Conservation (phyloP, 2,888 invertebrate genomes). For the Tuta absoluta region DNA sequence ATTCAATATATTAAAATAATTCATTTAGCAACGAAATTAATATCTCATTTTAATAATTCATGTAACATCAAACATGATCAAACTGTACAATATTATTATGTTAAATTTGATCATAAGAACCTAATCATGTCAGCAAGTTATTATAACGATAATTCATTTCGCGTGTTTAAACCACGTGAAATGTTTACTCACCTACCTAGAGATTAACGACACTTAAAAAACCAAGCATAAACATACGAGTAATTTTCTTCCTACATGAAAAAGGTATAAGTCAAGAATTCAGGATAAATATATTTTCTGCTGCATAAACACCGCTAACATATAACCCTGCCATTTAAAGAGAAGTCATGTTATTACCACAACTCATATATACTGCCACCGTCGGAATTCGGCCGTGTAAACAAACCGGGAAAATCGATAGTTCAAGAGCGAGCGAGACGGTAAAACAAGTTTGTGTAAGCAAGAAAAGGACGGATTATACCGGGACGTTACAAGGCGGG, state of each 20-base stretch:
- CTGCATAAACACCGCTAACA: slow-evolving; percentile 31
- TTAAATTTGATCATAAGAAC: background rate
- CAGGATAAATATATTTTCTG: slow-evolving; percentile 14
- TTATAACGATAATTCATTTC: slow-evolving; percentile 16
- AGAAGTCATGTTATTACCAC: slow-evolving; percentile 59
- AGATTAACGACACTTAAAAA: slow-evolving; percentile 17
- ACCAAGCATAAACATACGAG: slow-evolving; percentile 18
- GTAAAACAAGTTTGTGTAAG: slow-evolving; percentile 46
- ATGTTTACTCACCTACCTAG: slow-evolving; percentile 12
- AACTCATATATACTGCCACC: slow-evolving; percentile 51
- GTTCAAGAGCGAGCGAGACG: slow-evolving; percentile 50
- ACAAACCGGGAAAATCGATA: slow-evolving; percentile 71
- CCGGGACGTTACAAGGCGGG: slow-evolving; percentile 64
- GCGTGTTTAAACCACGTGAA: slow-evolving; percentile 10
- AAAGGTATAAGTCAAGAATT: slow-evolving; percentile 5
- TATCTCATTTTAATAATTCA: background rate
- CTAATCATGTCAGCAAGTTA: slow-evolving; percentile 15
- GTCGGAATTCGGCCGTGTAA: slow-evolving; percentile 67
- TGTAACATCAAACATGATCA: background rate
- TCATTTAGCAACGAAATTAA: background rate
- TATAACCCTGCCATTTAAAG: slow-evolving; percentile 56
- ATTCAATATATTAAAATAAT: background rate
- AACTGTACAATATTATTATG: background rate
- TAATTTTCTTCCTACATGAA: slow-evolving; percentile 10
- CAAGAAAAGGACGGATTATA: slow-evolving; percentile 50